Evolutionary conservation across 1,140 invertebrate genomes (phyloP).

Genomic region (Grapholita molesta): DNA sequence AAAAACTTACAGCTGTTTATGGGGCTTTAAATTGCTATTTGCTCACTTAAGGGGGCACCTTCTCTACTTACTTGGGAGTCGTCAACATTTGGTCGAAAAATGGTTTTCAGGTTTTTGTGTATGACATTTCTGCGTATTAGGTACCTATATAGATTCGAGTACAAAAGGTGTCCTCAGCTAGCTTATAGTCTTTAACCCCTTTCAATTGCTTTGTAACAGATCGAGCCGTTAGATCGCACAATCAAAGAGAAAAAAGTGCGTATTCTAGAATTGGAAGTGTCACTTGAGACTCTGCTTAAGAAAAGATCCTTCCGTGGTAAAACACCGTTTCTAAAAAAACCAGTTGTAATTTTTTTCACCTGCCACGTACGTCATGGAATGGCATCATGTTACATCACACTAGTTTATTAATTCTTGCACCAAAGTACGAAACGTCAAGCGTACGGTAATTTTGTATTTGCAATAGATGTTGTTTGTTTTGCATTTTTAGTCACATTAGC

Average conservation of each 20-base stretch:
- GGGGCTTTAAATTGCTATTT: conserved; percentile 19
- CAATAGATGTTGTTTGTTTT: conserved; percentile 1
- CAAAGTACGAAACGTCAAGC: neutral
- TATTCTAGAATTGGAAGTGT: conserved; percentile 86
- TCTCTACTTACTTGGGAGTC: neutral
- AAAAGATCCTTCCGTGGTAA: conserved; percentile 79
- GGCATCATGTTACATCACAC: conserved; percentile 16
- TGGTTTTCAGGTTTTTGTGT: neutral
- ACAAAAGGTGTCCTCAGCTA: neutral
- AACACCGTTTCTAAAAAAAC: conserved; percentile 25
- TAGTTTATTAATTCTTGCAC: conserved; percentile 31
- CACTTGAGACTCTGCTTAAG: conserved; percentile 85
- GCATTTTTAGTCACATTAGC: neutral
- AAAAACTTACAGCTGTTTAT: conserved; percentile 69
- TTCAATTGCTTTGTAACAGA: conserved; percentile 81
- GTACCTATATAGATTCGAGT: neutral
- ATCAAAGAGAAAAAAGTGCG: conserved; percentile 90
- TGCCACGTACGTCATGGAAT: conserved; percentile 15
- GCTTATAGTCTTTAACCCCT: neutral
- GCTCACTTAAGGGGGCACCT: conserved; percentile 8
- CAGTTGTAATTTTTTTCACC: conserved; percentile 73
- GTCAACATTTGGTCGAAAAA: neutral
- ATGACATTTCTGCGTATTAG: neutral
- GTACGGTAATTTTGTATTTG: neutral
- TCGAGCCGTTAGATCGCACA: conserved; percentile 88